Evolutionary conservation across 2,888 invertebrate species (phyloP).

Genomic region (Leucophora obtusa): DNA sequence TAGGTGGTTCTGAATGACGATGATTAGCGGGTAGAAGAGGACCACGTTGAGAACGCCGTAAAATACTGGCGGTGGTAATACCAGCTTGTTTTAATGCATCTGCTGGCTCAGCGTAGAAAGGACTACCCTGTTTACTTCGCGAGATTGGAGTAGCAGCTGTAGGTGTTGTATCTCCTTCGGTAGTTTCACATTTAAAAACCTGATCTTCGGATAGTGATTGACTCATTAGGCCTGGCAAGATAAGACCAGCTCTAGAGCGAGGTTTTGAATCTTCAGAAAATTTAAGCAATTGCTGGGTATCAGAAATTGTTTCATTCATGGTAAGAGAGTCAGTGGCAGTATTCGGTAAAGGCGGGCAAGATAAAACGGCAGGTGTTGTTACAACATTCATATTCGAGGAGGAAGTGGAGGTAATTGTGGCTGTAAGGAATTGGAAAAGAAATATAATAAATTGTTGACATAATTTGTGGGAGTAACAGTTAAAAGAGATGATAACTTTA

Average conservation of each 20-base stretch:
- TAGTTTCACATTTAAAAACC: conserved; percentile 66
- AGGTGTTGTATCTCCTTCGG: conserved; percentile 74
- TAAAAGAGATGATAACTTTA: too few relatives aligned
- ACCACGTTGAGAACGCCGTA: conserved; percentile 76
- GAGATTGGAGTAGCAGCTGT: conserved; percentile 74
- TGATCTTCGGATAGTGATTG: conserved; percentile 71
- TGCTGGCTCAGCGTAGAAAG: conserved; percentile 93
- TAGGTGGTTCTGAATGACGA: conserved; percentile 83
- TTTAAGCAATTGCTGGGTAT: conserved; percentile 73
- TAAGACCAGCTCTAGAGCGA: conserved; percentile 74
- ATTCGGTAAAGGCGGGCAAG: conserved; percentile 67
- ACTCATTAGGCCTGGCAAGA: conserved; percentile 71
- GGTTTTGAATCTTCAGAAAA: conserved; percentile 73
- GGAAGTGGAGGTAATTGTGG: conserved; percentile 80
- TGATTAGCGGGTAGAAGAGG: conserved; percentile 79
- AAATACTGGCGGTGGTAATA: conserved; percentile 73
- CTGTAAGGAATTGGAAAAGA: conserved; percentile 68
- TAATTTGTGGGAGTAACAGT: too few relatives aligned
- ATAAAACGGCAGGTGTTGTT: conserved; percentile 68
- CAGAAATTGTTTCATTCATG: conserved; percentile 61
- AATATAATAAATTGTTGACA: not conserved
- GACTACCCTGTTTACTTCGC: conserved; percentile 86
- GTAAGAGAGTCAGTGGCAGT: conserved; percentile 64
- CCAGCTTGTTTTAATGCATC: conserved; percentile 84
- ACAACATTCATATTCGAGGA: conserved; percentile 75